Base-by-base conservation (phyloP, 2,888 invertebrate species). In the Nematopogon swammerdamellus region DNA sequence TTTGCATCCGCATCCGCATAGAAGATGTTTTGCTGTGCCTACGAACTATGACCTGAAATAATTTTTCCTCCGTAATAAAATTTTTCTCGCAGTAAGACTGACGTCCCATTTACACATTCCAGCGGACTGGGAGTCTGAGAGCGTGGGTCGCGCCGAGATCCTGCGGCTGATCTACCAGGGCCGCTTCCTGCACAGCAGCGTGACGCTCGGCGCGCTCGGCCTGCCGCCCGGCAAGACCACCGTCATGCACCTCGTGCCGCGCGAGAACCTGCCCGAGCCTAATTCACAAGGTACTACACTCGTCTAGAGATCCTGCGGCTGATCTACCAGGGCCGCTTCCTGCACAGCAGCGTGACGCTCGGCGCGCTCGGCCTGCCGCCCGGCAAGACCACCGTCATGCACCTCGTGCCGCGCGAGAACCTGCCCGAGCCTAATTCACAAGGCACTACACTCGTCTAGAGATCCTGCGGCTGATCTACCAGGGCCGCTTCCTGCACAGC, bases 311-410 rank as follows among this genome's bases (percentile, higher is more conserved):
- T 99, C 76, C 86, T 99, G 66, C 90, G 98, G 73, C 89, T 99
- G 75, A 99, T 65, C 53, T 18, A 18, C 17, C 45, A 99, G 18
- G 10, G 18, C 18, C 17, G 18, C 18, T 45, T 19, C 18, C 18
- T 45, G 70, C 98, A 98, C 85, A 97, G 97, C 83, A 97, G 97
- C 80, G 98, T 98, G 70, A 97, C 97, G 66, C 86, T 97, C 71
- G 95, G 95, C 71, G 98, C 98, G 64, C 87, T 99, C 67, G 96
- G 97, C 68, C 87, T 99, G 77, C 95, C 96, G 58, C 87, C 92
- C 63, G 97, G 97, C 62, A 97, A 96, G 81, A 98, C 97, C 66
- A 97, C 97, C 69, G 98, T 99, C 71, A 99, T 99, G 98, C 99
- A 99, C 84, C 89, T 99, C 67, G 98, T 99, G 74, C 97, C 98